A percentile compares a stretch with the other conserved stretches of the same genome.
phyloP scores from a whole-genome alignment of 2,888 invertebrate genomes.

The Seira musarum region DNA sequence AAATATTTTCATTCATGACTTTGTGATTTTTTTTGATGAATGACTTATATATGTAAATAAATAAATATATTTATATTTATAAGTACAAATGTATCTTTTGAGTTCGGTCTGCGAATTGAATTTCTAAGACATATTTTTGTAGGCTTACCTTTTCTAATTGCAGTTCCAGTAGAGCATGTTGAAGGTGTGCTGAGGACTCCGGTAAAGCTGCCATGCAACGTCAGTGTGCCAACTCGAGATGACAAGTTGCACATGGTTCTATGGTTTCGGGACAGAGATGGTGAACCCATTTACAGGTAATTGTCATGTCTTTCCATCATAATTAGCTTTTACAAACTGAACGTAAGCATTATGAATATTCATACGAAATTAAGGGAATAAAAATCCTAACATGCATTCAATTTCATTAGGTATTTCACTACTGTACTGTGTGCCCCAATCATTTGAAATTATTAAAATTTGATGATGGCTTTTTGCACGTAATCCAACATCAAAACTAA shows the following conservation, averaged over 20 bases:
- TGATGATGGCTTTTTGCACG: conserved; percentile 55
- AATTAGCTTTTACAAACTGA: too few relatives aligned
- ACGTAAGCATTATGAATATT: too few relatives aligned
- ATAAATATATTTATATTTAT: too few relatives aligned
- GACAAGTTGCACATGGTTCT: conserved; percentile 91
- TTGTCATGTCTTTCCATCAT: not conserved
- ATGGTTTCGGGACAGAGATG: conserved; percentile 89
- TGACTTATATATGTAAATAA: too few relatives aligned
- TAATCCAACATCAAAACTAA: conserved; percentile 32
- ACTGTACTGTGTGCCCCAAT: too few relatives aligned
- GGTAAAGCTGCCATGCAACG: conserved; percentile 89
- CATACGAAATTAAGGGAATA: too few relatives aligned
- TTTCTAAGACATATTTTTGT: conserved; percentile 70
- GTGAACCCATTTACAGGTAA: conserved; percentile 90
- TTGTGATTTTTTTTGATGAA: too few relatives aligned
- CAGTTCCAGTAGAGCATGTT: conserved; percentile 87
- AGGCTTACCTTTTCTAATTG: conserved; percentile 71
- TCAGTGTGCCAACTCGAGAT: conserved; percentile 83
- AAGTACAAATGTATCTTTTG: too few relatives aligned
- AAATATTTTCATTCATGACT: too few relatives aligned
- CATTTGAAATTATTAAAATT: conserved; percentile 16
- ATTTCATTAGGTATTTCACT: too few relatives aligned
- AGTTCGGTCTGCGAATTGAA: conserved; percentile 47
- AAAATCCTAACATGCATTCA: too few relatives aligned
- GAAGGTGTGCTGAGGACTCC: conserved; percentile 87